Base-by-base conservation (phyloP, 1,140 invertebrate genomes). In the Dinoponera quadriceps region DNA sequence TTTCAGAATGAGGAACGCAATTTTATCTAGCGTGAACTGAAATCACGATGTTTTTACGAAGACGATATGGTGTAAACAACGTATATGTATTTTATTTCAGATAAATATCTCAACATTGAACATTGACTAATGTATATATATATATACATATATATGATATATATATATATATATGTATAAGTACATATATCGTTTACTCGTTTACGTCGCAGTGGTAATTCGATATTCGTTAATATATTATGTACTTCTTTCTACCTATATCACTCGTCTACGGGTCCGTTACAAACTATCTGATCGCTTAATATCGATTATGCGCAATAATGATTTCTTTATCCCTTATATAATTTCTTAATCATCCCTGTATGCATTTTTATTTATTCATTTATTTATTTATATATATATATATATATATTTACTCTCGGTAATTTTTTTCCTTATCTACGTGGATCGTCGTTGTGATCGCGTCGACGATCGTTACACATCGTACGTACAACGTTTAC, bases 31-130 rank as follows among this genome's bases (percentile, higher is more conserved):
- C 9, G 22, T 4, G n/a, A 48, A 25, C 18, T 16, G 27, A 66
- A 22, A 69, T 44, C 38, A 38, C 27, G 9, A 69, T 44, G 44
- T 59, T 48, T 57, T 48, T 59, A 49, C 33, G 0, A 16, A 71
- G 65, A 71, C 51, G n/a, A 1, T 87, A 38, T 91, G 88, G 87
- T 92, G 91, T 92, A 92, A 92, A 92, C 88, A 92, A 92, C 88
- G 89, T 92, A 91, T 92, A 92, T 91, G 92, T 86, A 91, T 92
- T 92, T 91, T 92, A 91, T 92, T 92, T 91, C 85, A 87, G 88
- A 90, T 90, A 91, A 91, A 91, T 91, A 91, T 91, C 87, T 91
- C 91, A 92, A 92, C 91, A 92, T 92, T 92, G 87, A 92, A 92
- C 92, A 92, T 91, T 92, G 88, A 92, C 91, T 92, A 92, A 91